Evolutionary conservation across 1,140 invertebrate genomes (phyloP).

Genomic region (Elymnias hypermnestra): DNA sequence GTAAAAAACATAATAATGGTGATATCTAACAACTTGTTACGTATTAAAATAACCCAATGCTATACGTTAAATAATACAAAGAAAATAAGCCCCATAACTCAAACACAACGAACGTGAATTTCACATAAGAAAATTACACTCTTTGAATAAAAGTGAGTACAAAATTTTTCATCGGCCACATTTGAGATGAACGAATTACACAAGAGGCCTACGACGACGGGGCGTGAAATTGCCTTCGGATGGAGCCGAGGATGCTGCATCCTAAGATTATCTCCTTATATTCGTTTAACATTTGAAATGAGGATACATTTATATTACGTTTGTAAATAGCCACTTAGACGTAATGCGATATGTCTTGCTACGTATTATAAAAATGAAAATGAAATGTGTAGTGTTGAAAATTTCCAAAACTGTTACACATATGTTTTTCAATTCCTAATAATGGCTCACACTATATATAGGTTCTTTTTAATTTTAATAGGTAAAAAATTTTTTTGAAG

Average conservation of each 20-base stretch:
- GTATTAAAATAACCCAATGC: too few species aligned
- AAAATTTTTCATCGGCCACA: slow-evolving; percentile 53
- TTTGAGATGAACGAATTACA: slow-evolving; percentile 50
- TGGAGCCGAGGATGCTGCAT: slow-evolving; percentile 25
- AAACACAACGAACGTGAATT: not conserved
- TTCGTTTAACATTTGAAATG: slow-evolving; percentile 28
- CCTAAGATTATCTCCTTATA: slow-evolving; percentile 28
- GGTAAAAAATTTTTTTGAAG: too few species aligned
- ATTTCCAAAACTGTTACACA: too few species aligned
- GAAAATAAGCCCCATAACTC: not conserved
- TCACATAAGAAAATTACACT: slow-evolving; percentile 33
- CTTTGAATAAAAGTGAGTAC: slow-evolving; percentile 46
- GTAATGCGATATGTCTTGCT: slow-evolving; percentile 6
- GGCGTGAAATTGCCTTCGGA: slow-evolving; percentile 65
- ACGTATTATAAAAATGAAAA: not conserved
- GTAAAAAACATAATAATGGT: too few species aligned
- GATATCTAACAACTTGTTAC: too few species aligned
- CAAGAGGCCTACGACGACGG: slow-evolving; percentile 48
- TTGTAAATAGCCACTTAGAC: slow-evolving; percentile 18
- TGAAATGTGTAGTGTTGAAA: too few species aligned
- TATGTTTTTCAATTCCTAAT: too few species aligned
- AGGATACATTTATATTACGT: slow-evolving; percentile 18
- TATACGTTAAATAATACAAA: too few species aligned
- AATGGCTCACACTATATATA: too few species aligned
- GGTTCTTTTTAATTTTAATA: too few species aligned